A percentile compares a stretch with the other conserved stretches of the same genome.
phyloP scores from a whole-genome alignment of 2,888 invertebrate genomes.

The Tiphia femorata region DNA sequence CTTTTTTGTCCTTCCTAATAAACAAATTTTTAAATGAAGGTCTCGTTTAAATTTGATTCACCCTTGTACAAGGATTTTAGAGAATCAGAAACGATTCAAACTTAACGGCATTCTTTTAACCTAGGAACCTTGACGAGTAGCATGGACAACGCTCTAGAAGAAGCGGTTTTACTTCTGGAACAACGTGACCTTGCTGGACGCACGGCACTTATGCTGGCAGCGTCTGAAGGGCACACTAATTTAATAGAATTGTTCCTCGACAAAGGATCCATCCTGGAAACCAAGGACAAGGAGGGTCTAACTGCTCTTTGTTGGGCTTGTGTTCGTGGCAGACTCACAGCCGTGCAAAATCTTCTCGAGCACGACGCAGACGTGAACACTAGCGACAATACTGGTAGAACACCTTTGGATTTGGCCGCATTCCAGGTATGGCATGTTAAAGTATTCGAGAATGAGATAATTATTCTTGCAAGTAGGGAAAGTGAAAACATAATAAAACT shows the following conservation, averaged over 20 bases:
- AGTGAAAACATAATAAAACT: too few species aligned
- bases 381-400: constrained; percentile 88
- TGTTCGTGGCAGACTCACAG: constrained; percentile 82
- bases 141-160: constrained; percentile 43
- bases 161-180: constrained; percentile 71
- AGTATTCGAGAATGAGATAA: too few species aligned
- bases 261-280: constrained; percentile 83
- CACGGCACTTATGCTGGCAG: constrained; percentile 90
- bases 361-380: constrained; percentile 86
- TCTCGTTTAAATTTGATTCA: too few species aligned
- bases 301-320: constrained; percentile 94
- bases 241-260: constrained; percentile 89
- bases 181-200: constrained; percentile 81
- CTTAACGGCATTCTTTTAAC: too few species aligned
- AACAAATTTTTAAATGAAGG: too few species aligned
- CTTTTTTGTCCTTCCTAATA: too few species aligned
- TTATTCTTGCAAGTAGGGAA: too few species aligned
- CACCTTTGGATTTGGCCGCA: constrained; percentile 92
- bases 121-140: constrained; percentile 49
- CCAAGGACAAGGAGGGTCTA: constrained; percentile 88
- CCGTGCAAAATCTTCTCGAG: constrained; percentile 83
- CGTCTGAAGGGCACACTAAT: constrained; percentile 91
- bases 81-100: too few species aligned
- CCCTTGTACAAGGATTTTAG: too few species aligned
- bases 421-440: constrained; percentile 74